phyloP scores from a whole-genome alignment of 92 coral and sea anemone species.

The Paramuricea clavata region DNA sequence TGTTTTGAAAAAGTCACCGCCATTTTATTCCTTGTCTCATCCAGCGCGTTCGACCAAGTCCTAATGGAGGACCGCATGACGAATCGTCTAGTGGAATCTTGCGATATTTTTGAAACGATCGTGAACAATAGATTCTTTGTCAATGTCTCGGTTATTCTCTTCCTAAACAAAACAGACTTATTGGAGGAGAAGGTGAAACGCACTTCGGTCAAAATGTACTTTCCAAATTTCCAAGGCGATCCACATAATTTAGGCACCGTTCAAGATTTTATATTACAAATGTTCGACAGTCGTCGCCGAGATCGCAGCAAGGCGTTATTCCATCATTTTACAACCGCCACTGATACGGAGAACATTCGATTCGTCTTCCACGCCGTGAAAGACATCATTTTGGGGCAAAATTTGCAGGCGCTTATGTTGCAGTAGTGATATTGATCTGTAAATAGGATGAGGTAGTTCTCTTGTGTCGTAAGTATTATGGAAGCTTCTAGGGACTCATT shows the following conservation, averaged over 20 bases:
- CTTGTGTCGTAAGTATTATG: too few species aligned
- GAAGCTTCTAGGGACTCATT: too few species aligned
- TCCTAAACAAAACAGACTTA: conserved; percentile 98
- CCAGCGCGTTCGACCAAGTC: conserved; percentile 99
- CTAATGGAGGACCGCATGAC: conserved; percentile 99
- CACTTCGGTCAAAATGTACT: conserved; percentile 91
- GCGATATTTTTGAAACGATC: conserved; percentile 99
- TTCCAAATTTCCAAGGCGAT: conserved; percentile 96
- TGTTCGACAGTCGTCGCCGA: conserved; percentile 98
- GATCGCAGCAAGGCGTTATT: conserved; percentile 96
- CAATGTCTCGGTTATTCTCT: conserved; percentile 98
- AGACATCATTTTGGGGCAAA: conserved; percentile 96
- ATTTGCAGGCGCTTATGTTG: conserved; percentile 94
- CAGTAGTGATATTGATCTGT: conserved; percentile 71
- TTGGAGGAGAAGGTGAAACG: conserved; percentile 94
- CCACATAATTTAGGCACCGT: conserved; percentile 92
- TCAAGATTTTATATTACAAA: conserved; percentile 98
- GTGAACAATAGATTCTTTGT: conserved; percentile 99
- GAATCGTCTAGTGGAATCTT: conserved; percentile 98
- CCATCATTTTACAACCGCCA: conserved; percentile 99
- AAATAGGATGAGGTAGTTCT: not conserved
- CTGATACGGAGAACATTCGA: conserved; percentile 99
- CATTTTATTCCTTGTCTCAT: conserved; percentile 95
- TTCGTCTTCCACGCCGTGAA: conserved; percentile 99
- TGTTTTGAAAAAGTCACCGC: conserved; percentile 99